Conservation (phyloP, 1,140 invertebrate species). For the Drosophila nasuta region DNA sequence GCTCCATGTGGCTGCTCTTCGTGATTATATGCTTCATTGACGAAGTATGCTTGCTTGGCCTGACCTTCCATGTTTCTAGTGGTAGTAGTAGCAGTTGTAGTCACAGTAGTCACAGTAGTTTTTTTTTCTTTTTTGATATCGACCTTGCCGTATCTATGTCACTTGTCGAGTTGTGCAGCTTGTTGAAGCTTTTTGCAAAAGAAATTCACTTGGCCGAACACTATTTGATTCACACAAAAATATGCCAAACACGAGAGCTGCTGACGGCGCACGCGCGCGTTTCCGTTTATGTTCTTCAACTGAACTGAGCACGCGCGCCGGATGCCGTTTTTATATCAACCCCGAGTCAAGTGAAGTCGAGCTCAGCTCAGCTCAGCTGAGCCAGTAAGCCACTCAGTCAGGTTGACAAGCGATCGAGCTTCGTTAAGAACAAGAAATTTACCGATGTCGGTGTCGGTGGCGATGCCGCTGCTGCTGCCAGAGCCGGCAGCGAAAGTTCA, state of each 20-base stretch:
- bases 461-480: background rate
- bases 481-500: constrained; percentile 67
- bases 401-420: constrained; percentile 23
- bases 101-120: too few species aligned
- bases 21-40: constrained; percentile 75
- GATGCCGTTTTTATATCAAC: constrained; percentile 75
- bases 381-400: constrained; percentile 2
- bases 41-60: constrained; percentile 78
- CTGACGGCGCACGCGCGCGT: constrained; percentile 67
- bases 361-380: background rate
- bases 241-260: constrained; percentile 44
- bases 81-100: constrained; percentile 8
- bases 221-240: constrained; percentile 2
- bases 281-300: constrained; percentile 79
- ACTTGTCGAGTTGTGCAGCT: constrained; percentile 35
- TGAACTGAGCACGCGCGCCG: constrained; percentile 75
- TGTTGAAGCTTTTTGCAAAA: constrained; percentile 38
- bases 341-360: constrained; percentile 37
- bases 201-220: constrained; percentile 53
- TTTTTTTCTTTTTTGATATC: background rate
- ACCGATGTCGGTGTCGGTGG: too few species aligned
- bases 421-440: constrained; percentile 9
- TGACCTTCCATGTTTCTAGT: constrained; percentile 68
- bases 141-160: constrained; percentile 71
- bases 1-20: constrained; percentile 50